Evolutionary conservation across 1,140 invertebrate genomes (phyloP), one percentile per base, ranked within the genome.

Genomic region (Lepidostoma basale): DNA sequence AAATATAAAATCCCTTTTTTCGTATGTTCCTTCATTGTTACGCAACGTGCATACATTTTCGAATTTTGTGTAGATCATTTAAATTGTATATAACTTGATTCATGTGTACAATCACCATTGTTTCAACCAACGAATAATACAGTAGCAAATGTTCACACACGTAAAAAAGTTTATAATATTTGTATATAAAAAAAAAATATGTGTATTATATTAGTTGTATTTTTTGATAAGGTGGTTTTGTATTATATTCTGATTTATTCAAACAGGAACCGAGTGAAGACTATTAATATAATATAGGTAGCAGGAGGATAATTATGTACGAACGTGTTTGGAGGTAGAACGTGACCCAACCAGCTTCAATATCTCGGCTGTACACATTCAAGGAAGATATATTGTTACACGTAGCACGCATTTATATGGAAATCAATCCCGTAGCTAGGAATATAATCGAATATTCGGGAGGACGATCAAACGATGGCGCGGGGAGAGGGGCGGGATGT

Each of bases 221-320:
- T 10, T 56, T 36, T 22, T 33, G 28, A 36, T 22, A 20, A 28
- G 30, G 16, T 5, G 16, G 28, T 39, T 36, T 16, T 1, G n/a
- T 8, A 36, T 56, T 8, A 20, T n/a, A n/a, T n/a, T n/a, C n/a
- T n/a, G n/a, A n/a, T n/a, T n/a, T n/a, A n/a, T n/a, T n/a, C n/a
- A n/a, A n/a, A n/a, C 10, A 47, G 33, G 44, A 22, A 47, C 9
- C 16, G 9, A n/a, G 52, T 39, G 52, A 1, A 22, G 52, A 33
- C 52, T 22, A 56, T 56, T 56, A 39, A 56, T 56, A 56, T 56
- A 36, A 56, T 56, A 39, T 56, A 56, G 52, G 52, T 56, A 56
- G 30, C 52, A 56, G 52, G 16, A 39, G 16, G 52, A 56, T 56
- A 56, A 56, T 56, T 56, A 56, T 56, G 26, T 14, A 30, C 8